Base-by-base conservation (phyloP, 2,888 invertebrate genomes). In the Chrysomela aeneicollis region DNA sequence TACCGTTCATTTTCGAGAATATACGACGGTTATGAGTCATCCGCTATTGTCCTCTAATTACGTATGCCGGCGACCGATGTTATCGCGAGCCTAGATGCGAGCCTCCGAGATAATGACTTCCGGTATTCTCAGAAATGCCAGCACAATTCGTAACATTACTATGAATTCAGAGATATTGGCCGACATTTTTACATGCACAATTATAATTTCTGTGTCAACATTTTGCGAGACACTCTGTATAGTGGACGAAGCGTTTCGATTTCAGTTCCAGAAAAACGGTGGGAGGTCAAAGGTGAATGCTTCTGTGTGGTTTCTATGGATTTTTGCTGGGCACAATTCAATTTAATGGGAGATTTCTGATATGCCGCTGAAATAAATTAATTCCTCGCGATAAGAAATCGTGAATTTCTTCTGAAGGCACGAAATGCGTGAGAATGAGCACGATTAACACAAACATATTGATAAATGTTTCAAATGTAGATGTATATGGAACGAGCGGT, bases 301-400 rank as follows among this genome's bases (percentile, higher is more conserved):
- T 52, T 37, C 54, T 52, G 37, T n/a, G n/a, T n/a, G 32, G 47
- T 59, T 63, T 63, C 52, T 63, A 49, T 59, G 15, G 30, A 30
- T 63, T 63, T 58, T 21, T 22, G 42, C 58, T 32, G 58, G 54
- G 37, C 58, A 53, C 46, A 62, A 47, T 47, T 32, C 42, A 26
- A 30, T 18, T 63, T 42, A 26, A 63, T 47, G 59, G 50, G 35
- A 64, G 55, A 50, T 59, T 30, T 18, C 17, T 37, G 64, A 64
- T 64, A 60, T 30, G 30, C 15, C 17, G 21, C 26, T 26, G 54
- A 60, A 60, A 55, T 59, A 12, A 51, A 59, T 64, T 59, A 64
- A 59, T 60, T 55, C 26, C 30, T 50, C 59, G 35, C 49, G 64
- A 64, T 60, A 64, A 64, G 60, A 35, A 55, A 17, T 55, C 51